A percentile compares a stretch with the other conserved stretches of the same genome.
Evolutionary conservation across 2,888 invertebrate species (phyloP).

Genomic region (Ypsolopha scabrella): DNA sequence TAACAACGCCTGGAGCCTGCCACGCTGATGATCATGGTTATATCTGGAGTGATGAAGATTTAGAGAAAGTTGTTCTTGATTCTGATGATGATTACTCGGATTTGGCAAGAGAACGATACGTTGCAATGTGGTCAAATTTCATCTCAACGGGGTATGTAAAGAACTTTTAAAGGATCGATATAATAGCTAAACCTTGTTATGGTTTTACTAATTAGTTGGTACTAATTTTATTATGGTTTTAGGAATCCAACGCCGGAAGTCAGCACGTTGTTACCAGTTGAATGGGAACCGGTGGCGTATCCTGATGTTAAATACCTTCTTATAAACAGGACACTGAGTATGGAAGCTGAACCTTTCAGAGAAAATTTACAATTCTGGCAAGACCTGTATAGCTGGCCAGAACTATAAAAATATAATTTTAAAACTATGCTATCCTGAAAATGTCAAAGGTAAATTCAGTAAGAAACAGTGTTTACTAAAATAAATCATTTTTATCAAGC

Average conservation of each 20-base stretch:
- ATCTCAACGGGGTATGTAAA: slow-evolving; percentile 7
- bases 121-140: slow-evolving; percentile 8
- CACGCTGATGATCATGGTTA: slow-evolving; percentile 10
- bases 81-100: slow-evolving; percentile 3
- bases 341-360: slow-evolving; percentile 1
- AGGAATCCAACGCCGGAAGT: slow-evolving; percentile 8
- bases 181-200: too few relatives aligned
- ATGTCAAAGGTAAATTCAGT: too few relatives aligned
- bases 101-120: slow-evolving; percentile 4
- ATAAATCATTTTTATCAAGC: too few relatives aligned
- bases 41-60: slow-evolving; percentile 2
- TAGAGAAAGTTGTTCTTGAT: neutral
- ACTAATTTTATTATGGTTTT: too few relatives aligned
- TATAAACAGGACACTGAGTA: slow-evolving; percentile 3
- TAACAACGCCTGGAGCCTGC: slow-evolving; percentile 3
- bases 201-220: too few relatives aligned
- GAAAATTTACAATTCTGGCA: slow-evolving; percentile 9
- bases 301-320: slow-evolving; percentile 6
- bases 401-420: too few relatives aligned
- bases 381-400: slow-evolving; percentile 5
- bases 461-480: too few relatives aligned
- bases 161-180: too few relatives aligned
- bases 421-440: too few relatives aligned
- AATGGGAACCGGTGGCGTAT: slow-evolving; percentile 6
- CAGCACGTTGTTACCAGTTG: slow-evolving; percentile 1